Conservation (phyloP, 2,113 vertebrate species). For the Laticauda laticaudata region DNA sequence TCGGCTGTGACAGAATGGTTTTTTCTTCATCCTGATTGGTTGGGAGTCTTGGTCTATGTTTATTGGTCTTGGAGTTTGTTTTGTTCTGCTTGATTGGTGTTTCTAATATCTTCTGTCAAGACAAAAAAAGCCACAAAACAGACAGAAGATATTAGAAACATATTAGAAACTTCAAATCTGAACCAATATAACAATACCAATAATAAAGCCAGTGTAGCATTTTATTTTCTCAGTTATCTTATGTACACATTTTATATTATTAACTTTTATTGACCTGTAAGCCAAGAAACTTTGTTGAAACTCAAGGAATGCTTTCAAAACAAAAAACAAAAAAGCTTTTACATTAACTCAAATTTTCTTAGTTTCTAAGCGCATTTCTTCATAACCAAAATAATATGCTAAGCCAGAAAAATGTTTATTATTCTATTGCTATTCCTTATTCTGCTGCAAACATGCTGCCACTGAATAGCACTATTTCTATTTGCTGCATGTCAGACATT, state of each 20-base stretch:
- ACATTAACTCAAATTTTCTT: background rate
- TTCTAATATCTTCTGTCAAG: no score
- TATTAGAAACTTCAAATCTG: background rate
- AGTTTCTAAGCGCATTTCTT: background rate
- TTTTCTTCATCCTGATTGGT: no score
- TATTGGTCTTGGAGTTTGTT: no score
- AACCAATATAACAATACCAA: background rate
- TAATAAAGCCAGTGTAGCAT: background rate
- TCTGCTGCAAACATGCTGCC: background rate
- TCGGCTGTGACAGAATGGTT: no score
- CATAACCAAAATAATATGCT: background rate
- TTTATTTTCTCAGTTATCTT: background rate
- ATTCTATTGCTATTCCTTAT: background rate
- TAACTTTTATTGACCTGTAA: background rate
- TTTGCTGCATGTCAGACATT: background rate
- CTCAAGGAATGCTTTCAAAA: background rate
- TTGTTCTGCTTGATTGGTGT: no score
- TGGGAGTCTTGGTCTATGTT: no score
- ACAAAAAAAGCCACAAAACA: no score
- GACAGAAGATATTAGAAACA: no score
- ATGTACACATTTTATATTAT: background rate
- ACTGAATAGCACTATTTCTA: background rate
- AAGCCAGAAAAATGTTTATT: background rate
- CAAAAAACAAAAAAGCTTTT: background rate
- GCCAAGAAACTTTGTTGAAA: background rate